Evolutionary conservation across 1,140 invertebrate genomes (phyloP).

Genomic region (Phthorimaea operculella): DNA sequence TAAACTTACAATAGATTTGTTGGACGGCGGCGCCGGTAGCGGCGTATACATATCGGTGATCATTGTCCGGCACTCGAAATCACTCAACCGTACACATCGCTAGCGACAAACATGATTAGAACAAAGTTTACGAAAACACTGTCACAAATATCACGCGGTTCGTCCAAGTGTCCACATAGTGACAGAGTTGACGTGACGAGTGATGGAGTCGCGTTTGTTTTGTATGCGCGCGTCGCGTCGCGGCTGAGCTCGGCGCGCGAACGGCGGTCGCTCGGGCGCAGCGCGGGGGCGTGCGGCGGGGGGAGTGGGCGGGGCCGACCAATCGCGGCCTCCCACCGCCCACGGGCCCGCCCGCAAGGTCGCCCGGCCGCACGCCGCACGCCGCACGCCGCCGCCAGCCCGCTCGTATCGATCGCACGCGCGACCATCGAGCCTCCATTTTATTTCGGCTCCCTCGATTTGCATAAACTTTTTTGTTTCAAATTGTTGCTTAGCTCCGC

Average conservation of each 20-base stretch:
- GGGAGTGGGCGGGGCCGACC: conserved; percentile 37
- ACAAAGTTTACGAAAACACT: conserved; percentile 19
- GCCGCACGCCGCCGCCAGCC: conserved; percentile 9
- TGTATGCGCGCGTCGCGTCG: conserved; percentile 20
- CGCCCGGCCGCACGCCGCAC: conserved; percentile 16
- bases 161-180: neutral
- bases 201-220: neutral
- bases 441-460: conserved; percentile 61
- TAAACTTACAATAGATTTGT: conserved; percentile 54
- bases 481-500: conserved; percentile 30
- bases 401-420: conserved; percentile 55
- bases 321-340: conserved; percentile 46
- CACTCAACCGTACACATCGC: neutral
- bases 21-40: conserved; percentile 43
- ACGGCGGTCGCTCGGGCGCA: conserved; percentile 8
- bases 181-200: conserved; percentile 1
- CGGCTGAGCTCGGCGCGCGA: conserved; percentile 12
- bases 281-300: conserved; percentile 17
- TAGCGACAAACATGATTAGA: neutral
- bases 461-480: conserved; percentile 61
- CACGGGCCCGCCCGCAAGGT: conserved; percentile 54
- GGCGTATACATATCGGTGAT: conserved; percentile 63
- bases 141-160: neutral
- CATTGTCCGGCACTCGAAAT: conserved; percentile 29
- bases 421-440: conserved; percentile 51